Percentiles rank a stretch among this genome's conserved stretches.
phyloP scores from a whole-genome alignment of 2,888 invertebrate genomes.

The Strigamia transsilvanica region DNA sequence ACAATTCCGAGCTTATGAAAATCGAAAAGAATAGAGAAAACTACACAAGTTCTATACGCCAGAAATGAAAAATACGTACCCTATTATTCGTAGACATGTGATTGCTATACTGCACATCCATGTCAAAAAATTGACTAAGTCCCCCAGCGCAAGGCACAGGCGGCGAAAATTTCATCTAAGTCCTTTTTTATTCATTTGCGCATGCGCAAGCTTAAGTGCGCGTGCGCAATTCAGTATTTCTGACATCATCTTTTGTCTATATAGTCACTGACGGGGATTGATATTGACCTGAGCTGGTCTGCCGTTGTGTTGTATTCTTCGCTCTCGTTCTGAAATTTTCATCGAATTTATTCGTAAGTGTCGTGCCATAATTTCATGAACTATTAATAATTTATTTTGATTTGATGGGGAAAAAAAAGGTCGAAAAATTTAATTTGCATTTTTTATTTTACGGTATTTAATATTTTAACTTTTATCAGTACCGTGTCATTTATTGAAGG shows the following conservation, averaged over 20 bases:
- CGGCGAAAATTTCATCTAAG: slow-evolving; percentile 53
- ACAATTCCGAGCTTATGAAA: background rate
- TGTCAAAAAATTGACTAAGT: slow-evolving; percentile 52
- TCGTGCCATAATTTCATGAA: background rate
- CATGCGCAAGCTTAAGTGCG: slow-evolving; percentile 52
- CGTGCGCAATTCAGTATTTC: background rate
- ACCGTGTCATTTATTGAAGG: too few relatives aligned
- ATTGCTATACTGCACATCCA: slow-evolving; percentile 49
- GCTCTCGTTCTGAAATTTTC: background rate
- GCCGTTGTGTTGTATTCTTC: background rate
- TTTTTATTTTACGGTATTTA: too few relatives aligned
- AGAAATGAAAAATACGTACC: slow-evolving; percentile 41
- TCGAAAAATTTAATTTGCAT: too few relatives aligned
- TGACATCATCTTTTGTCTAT: background rate
- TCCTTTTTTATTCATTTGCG: slow-evolving; percentile 52
- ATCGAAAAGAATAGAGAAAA: background rate
- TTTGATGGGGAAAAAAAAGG: too few relatives aligned
- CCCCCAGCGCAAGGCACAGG: slow-evolving; percentile 52
- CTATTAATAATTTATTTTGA: too few relatives aligned
- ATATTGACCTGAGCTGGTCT: background rate
- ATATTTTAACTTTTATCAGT: too few relatives aligned
- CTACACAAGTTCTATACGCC: background rate
- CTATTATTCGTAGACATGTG: slow-evolving; percentile 18
- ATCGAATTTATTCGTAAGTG: slow-evolving; percentile 5
- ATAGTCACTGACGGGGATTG: background rate